These are phyloP conservation scores for Drosophila helvetica DNA, from an alignment of 2,888 invertebrate species.

Conservation along the genomic window DNA sequence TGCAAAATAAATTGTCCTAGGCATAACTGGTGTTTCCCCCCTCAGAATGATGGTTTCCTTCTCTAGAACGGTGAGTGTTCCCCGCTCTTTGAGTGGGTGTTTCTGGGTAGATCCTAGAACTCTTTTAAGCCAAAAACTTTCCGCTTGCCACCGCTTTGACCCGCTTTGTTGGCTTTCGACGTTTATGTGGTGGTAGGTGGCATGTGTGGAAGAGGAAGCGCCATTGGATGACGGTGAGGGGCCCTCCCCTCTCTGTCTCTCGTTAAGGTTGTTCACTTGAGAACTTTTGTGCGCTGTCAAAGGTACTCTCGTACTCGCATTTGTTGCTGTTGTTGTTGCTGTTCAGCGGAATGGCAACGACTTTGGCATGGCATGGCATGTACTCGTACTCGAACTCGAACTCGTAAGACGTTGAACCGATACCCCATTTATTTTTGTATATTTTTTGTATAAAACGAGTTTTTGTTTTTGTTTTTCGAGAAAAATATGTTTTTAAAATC, in stretches of 20 bases:
- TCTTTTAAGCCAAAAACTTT: slow-evolving; percentile 11
- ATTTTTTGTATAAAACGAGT: neutral
- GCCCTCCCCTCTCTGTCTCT: neutral
- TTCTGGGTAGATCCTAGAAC: slow-evolving; percentile 13
- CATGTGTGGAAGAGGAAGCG: slow-evolving; percentile 14
- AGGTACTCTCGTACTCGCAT: slow-evolving; percentile 17
- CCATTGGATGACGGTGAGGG: neutral
- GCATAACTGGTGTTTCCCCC: neutral
- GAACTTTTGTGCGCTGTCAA: slow-evolving; percentile 50
- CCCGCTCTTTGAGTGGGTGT: neutral
- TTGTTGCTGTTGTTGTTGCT: slow-evolving; percentile 29
- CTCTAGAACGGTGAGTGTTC: neutral
- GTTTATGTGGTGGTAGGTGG: slow-evolving; percentile 11
- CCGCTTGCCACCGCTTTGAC: slow-evolving; percentile 26
- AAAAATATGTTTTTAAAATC: neutral
- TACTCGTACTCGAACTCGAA: too few relatives aligned
- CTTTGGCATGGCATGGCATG: slow-evolving; percentile 25
- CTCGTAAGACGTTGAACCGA: slow-evolving; percentile 60
- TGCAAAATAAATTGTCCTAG: slow-evolving; percentile 16
- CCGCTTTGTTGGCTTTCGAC: slow-evolving; percentile 44
- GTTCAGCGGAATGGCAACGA: slow-evolving; percentile 48
- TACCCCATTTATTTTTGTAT: neutral
- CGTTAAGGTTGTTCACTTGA: slow-evolving; percentile 55
- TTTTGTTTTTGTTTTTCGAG: neutral
- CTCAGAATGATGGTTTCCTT: neutral